These are phyloP conservation scores for Rhagologus leucostigma DNA, from an alignment of 2,113 vertebrate genomes.

Conservation along the genomic window DNA sequence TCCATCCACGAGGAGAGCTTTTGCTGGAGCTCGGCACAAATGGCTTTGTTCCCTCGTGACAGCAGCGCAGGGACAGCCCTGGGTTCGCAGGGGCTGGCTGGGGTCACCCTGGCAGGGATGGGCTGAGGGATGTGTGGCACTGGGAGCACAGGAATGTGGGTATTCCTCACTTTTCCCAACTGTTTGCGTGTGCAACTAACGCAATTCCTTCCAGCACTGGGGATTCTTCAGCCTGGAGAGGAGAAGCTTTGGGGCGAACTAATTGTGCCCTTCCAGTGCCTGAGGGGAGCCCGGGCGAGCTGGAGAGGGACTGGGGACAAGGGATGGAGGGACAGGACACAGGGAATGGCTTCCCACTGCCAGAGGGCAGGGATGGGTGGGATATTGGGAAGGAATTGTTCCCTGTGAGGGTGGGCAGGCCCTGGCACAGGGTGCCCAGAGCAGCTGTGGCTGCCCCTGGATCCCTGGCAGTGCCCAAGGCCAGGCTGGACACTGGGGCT, in stretches of 20 bases:
- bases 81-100: rapidly evolving
- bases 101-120: rapidly evolving
- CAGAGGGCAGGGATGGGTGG: not conserved
- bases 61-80: too few relatives aligned
- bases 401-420: not conserved
- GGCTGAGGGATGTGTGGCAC: rapidly evolving
- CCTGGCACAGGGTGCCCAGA: not conserved
- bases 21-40: not conserved
- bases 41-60: rapidly evolving
- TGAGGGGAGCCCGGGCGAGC: not conserved
- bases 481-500: not conserved
- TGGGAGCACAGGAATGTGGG: rapidly evolving
- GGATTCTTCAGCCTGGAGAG: not conserved
- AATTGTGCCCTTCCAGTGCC: not conserved
- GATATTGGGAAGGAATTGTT: not conserved
- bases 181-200: rapidly evolving
- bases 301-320: not conserved
- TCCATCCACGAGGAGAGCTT: rapidly evolving
- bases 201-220: rapidly evolving
- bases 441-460: not conserved
- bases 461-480: not conserved
- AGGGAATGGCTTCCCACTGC: not conserved
- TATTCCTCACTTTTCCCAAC: rapidly evolving
- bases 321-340: not conserved
- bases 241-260: not conserved